Evolutionary conservation across 2,888 invertebrate genomes (phyloP), one percentile per base, ranked within the genome.

Genomic region (Melieria picta): DNA sequence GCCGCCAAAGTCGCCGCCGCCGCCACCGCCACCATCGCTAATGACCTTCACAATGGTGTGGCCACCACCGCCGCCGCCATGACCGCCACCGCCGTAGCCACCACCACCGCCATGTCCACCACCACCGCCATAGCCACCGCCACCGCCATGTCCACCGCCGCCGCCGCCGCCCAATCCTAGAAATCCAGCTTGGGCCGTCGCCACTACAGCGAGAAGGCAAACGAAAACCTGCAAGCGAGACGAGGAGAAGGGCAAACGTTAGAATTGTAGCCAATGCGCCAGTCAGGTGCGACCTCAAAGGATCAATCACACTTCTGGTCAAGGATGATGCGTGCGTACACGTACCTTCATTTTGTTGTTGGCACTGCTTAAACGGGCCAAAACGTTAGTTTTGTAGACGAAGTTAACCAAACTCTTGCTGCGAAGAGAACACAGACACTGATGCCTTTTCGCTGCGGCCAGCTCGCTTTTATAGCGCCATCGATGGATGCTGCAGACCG

Each of bases 301-400:
- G 13, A 30, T 56, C 30, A 30, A 30, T 56, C 30, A 30, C 9
- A 7, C 56, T 0, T 0, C 45, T 9, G 3, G 1, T 16, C n/a
- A 45, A 5, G 47, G 1, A 52, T 43, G 55, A 55, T 52, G 55
- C 52, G 3, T 9, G 46, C 13, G 9, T 46, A 11, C 46, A 6
- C 52, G 50, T 65, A 74, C 74, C 71, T 74, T 71, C 74, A 74
- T 71, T 69, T 65, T 74, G 68, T 69, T 73, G 71, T 65, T 52
- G 64, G 30, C 72, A 77, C 30, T 71, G 72, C 74, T 80, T 79
- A 69, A 72, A 72, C 72, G 75, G 69, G 73, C 75, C 76, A 72
- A 72, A 75, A 75, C 76, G 76, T 70, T 62, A 72, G 66, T 75
- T 30, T 76, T 75, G 76, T 74, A 73, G 78, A 77, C 75, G 78